Percentiles rank a stretch among this genome's conserved stretches.
phyloP scores from a whole-genome alignment of 92 coral and sea anemone species.

The Palythoa caribaeorum region DNA sequence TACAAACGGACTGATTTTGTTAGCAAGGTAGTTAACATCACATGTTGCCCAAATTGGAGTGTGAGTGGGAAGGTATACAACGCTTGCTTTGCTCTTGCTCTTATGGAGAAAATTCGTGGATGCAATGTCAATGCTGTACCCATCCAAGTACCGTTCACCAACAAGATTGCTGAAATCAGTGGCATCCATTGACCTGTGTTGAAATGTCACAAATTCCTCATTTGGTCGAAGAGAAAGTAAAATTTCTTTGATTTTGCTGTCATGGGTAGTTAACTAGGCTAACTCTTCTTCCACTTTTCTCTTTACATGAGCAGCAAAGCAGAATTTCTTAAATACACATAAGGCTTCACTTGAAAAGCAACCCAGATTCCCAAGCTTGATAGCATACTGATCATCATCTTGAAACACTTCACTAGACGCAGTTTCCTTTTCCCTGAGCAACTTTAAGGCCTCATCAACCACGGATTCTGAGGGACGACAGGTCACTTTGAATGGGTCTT shows the following conservation, averaged over 20 bases:
- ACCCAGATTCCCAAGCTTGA: constrained; percentile 35
- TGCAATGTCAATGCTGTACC: constrained; percentile 9
- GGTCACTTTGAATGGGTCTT: constrained; percentile 22
- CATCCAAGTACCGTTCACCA: constrained; percentile 31
- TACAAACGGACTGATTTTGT: neutral
- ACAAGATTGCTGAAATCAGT: constrained; percentile 37
- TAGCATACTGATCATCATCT: neutral
- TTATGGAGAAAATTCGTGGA: neutral
- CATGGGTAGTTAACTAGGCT: constrained; percentile 33
- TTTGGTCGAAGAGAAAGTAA: constrained; percentile 43
- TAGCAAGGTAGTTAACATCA: neutral
- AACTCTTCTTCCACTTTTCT: constrained; percentile 38
- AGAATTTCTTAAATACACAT: constrained; percentile 1
- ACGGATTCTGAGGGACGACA: constrained; percentile 45
- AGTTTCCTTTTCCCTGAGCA: neutral
- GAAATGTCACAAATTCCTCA: constrained; percentile 32
- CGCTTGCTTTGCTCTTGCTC: constrained; percentile 10
- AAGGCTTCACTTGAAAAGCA: constrained; percentile 22
- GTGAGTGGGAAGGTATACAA: constrained; percentile 33
- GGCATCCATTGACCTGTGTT: constrained; percentile 37
- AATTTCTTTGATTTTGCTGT: constrained; percentile 15
- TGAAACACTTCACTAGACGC: neutral
- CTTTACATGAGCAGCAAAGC: constrained; percentile 35
- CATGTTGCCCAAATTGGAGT: constrained; percentile 21
- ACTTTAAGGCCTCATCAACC: constrained; percentile 7